These are phyloP conservation scores for Eilema sororculum DNA, from an alignment of 2,888 invertebrate genomes.

Conservation along the genomic window DNA sequence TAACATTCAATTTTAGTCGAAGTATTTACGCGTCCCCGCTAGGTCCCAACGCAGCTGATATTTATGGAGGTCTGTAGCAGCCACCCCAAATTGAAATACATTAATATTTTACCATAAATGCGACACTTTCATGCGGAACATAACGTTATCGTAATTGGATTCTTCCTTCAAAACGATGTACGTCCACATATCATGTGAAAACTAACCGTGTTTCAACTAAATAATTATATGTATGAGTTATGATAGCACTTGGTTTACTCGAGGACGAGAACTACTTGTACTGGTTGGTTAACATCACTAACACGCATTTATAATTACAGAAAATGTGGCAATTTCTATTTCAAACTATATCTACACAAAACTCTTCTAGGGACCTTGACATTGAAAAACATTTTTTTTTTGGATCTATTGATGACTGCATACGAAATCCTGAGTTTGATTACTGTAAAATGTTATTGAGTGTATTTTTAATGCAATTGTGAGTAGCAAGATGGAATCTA, in stretches of 20 bases:
- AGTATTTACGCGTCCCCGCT: slow-evolving; percentile 81
- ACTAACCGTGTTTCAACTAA: slow-evolving; percentile 57
- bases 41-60: slow-evolving; percentile 77
- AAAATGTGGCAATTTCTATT: neutral
- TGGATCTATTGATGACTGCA: no score
- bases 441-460: no score
- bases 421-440: no score
- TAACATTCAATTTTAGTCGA: slow-evolving; percentile 84
- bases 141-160: slow-evolving; percentile 86
- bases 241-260: neutral
- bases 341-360: neutral
- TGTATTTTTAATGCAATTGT: no score
- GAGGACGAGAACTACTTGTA: neutral
- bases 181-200: slow-evolving; percentile 63
- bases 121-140: slow-evolving; percentile 85
- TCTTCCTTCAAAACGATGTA: slow-evolving; percentile 78
- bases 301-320: neutral
- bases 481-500: no score
- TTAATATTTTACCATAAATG: slow-evolving; percentile 87
- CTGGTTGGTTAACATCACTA: neutral
- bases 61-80: slow-evolving; percentile 85
- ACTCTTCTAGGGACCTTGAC: neutral
- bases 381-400: no score
- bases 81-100: slow-evolving; percentile 86
- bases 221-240: slow-evolving; percentile 49